These are phyloP conservation scores for Otocyon megalotis DNA, from an alignment of 2,113 vertebrate species.

Conservation along the genomic window DNA sequence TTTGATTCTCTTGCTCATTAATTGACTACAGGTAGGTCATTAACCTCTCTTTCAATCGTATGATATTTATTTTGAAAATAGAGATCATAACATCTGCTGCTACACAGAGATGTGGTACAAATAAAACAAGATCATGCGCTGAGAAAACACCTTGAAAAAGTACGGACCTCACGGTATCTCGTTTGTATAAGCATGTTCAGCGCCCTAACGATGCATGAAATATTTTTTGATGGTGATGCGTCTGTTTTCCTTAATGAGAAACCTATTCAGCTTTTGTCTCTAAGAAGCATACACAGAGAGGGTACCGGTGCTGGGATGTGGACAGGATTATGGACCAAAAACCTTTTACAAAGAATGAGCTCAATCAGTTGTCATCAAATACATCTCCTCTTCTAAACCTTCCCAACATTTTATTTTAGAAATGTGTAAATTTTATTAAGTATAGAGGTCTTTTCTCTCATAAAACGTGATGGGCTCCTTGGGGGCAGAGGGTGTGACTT, in stretches of 20 bases:
- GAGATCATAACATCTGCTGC: background rate
- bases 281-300: background rate
- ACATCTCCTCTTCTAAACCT: constrained; percentile 2
- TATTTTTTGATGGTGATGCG: background rate
- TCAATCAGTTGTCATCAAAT: background rate
- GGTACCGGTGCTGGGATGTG: background rate
- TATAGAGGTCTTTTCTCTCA: background rate
- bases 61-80: background rate
- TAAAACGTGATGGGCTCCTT: background rate
- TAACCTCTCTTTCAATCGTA: background rate
- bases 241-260: background rate
- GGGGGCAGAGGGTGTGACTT: background rate
- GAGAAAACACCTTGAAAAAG: background rate
- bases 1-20: background rate
- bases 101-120: background rate
- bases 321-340: background rate
- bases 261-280: background rate
- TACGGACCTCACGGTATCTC: background rate
- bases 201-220: background rate
- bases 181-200: background rate
- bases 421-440: background rate
- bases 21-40: background rate
- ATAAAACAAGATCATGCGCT: background rate
- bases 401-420: background rate
- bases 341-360: background rate